Evolutionary conservation across 92 coral and sea anemone genomes (phyloP), one percentile per base, ranked within the genome.

Genomic region (Bergia puertoricense): DNA sequence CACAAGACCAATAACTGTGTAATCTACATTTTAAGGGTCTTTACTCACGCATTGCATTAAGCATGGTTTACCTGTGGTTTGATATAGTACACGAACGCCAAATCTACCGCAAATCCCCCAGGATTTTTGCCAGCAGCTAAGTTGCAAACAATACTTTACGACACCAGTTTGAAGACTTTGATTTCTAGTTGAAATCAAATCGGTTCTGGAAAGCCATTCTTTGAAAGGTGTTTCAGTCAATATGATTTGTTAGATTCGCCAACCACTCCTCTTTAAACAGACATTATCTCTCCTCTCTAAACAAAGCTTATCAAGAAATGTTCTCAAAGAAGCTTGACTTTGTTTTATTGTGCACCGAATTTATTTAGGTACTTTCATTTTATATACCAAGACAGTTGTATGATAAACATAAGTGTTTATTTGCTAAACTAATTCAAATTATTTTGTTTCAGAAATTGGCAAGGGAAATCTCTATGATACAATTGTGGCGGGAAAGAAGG

Each of bases 1-100:
- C 87, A 84, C 65, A 51, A 68, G 65, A 69, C 87, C 87, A 72
- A 84, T 36, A 48, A 69, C 66, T 36, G 45, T 30, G 68, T 72
- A 84, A 84, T 84, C 87, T 68, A 84, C 65, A 45, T 5, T 84
- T 71, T 44, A 84, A 41, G 66, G 48, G 62, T 84, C 78, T 84
- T 48, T 69, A 84, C 87, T 46, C 43, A 74, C 62, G 42, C 79
- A 69, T 84, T 84, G 68, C 77, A 84, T 84, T 84, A 71, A 84
- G 30, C 40, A 71, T 72, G 87, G 66, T 71, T 82, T 84, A 46
- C 66, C 71, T 84, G 87, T 84, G 87, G 87, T 84, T 84, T 72
- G 11, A 67, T 83, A 45, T 56, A 15, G 78, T 72, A 84, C 87
- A 84, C 87, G 87, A 84, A 84, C 77, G 41, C 76, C 44, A 66